Evolutionary conservation across 2,888 invertebrate species (phyloP).

Genomic region (Cephus nigrinus): DNA sequence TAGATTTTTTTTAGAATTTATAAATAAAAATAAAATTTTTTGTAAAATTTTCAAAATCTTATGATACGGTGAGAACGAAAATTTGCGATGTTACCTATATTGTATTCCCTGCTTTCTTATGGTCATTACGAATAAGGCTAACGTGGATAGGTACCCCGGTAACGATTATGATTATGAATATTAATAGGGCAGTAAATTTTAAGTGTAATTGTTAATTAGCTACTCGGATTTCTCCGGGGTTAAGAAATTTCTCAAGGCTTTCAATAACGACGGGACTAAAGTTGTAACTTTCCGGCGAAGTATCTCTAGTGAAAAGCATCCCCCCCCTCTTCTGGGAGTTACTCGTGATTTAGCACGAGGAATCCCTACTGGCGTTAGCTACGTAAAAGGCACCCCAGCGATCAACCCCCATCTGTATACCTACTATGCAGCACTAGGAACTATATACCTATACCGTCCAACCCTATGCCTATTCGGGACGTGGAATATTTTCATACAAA

Average conservation of each 20-base stretch:
- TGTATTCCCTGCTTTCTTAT: not conserved
- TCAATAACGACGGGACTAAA: not conserved
- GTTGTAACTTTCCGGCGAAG: not conserved
- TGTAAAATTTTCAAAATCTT: not conserved
- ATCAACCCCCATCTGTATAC: not conserved
- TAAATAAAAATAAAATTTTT: not conserved
- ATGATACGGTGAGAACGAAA: not conserved
- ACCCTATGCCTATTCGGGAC: slow-evolving; percentile 23
- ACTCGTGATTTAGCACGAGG: slow-evolving; percentile 38
- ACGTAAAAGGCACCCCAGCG: not conserved
- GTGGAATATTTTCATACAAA: slow-evolving; percentile 56
- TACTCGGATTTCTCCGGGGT: not conserved
- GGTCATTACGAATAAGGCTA: not conserved
- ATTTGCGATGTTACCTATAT: not conserved
- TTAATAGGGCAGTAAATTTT: slow-evolving; percentile 23
- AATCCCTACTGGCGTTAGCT: slow-evolving; percentile 6
- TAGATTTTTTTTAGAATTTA: no score
- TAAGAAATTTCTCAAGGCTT: not conserved
- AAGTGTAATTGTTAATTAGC: slow-evolving; percentile 44
- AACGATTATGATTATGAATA: slow-evolving; percentile 39
- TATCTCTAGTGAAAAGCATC: slow-evolving; percentile 8
- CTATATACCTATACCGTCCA: not conserved
- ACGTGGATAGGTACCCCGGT: slow-evolving; percentile 15
- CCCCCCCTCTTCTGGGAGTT: slow-evolving; percentile 28
- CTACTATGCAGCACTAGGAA: not conserved